Conservation (phyloP, 2,797 vertebrate genomes). For the Denticeps clupeoides region DNA sequence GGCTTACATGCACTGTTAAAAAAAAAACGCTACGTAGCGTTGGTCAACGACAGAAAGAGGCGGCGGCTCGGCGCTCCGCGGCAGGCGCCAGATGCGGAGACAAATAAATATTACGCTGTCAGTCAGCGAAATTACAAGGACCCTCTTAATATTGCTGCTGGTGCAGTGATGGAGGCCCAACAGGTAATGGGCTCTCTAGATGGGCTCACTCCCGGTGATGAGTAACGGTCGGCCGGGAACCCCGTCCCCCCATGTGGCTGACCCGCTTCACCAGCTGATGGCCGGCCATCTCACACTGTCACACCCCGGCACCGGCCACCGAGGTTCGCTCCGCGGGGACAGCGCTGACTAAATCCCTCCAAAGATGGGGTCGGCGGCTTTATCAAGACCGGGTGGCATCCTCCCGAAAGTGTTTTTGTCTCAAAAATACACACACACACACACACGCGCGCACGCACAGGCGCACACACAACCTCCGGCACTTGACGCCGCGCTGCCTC, state of each 20-base stretch:
- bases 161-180: conserved; percentile 10
- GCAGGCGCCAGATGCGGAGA: conserved; percentile 68
- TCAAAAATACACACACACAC: neutral
- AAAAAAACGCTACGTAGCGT: conserved; percentile 49
- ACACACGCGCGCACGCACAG: neutral
- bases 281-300: conserved; percentile 37
- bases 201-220: no score
- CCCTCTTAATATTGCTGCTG: conserved; percentile 43
- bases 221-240: conserved; percentile 3
- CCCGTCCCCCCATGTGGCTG: conserved; percentile 29
- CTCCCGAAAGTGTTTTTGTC: conserved; percentile 24
- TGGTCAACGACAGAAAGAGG: no score
- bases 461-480: neutral
- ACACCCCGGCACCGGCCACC: conserved; percentile 18
- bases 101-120: conserved; percentile 80
- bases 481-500: conserved; percentile 3
- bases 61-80: conserved; percentile 56
- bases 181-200: conserved; percentile 53
- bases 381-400: conserved; percentile 18
- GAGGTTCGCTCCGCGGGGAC: conserved; percentile 12
- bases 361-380: conserved; percentile 22
- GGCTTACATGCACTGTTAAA: conserved; percentile 56
- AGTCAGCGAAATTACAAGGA: conserved; percentile 74
- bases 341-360: conserved; percentile 21
- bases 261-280: conserved; percentile 36